phyloP scores from a whole-genome alignment of 2,113 vertebrate species.

The Copsychus sechellarum region DNA sequence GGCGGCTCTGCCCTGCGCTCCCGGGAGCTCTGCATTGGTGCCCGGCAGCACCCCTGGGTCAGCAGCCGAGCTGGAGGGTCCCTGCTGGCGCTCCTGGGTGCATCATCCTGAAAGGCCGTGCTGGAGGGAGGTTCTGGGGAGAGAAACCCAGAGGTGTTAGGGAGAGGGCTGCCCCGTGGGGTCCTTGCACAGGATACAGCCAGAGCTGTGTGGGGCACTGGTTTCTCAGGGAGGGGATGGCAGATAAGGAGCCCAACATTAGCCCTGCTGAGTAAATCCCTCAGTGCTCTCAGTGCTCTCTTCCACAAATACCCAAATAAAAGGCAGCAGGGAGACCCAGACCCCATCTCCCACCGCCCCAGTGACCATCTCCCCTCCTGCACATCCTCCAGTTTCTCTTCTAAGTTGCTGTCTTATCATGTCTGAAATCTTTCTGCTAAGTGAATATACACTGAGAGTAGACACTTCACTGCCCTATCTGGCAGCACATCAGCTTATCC shows the following conservation, averaged over 20 bases:
- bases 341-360: rapidly evolving
- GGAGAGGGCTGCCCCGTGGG: not conserved
- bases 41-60: not conserved
- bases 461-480: not conserved
- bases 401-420: not conserved
- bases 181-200: not conserved
- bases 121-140: constrained; percentile 6
- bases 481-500: not conserved
- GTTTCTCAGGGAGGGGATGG: not conserved
- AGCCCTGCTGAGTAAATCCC: not conserved
- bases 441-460: not conserved
- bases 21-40: not conserved
- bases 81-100: rapidly evolving
- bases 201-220: rapidly evolving
- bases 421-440: not conserved
- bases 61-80: not conserved
- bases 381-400: not conserved
- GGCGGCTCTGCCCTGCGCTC: not conserved
- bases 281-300: not conserved
- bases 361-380: not conserved
- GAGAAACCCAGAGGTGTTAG: not conserved
- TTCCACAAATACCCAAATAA: not conserved
- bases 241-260: not conserved
- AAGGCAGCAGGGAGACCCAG: not conserved
- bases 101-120: not conserved